phyloP scores from a whole-genome alignment of 2,888 invertebrate genomes.

The Amiota minor region DNA sequence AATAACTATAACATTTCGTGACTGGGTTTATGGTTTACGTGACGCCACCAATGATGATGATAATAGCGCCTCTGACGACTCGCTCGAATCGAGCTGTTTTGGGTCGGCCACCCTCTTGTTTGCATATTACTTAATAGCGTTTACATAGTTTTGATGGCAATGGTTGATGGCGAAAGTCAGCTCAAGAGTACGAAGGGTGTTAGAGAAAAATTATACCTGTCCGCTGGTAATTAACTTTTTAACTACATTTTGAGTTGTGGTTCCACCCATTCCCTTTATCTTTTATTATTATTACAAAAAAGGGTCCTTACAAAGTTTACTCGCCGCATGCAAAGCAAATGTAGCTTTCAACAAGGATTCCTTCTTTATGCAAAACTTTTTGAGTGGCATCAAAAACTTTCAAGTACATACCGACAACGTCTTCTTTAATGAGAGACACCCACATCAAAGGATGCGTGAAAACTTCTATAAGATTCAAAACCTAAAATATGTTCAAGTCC shows the following conservation, averaged over 20 bases:
- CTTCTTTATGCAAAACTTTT: no score
- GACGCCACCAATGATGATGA: slow-evolving; percentile 45
- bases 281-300: slow-evolving; percentile 12
- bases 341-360: slow-evolving; percentile 30
- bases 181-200: slow-evolving; percentile 55
- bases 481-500: no score
- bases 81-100: background rate
- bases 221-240: slow-evolving; percentile 66
- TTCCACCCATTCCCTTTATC: slow-evolving; percentile 11
- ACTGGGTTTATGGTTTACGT: slow-evolving; percentile 63
- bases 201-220: slow-evolving; percentile 60
- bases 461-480: no score
- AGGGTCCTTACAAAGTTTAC: slow-evolving; percentile 46
- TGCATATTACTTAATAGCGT: slow-evolving; percentile 66
- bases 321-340: slow-evolving; percentile 53
- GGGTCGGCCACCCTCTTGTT: slow-evolving; percentile 55
- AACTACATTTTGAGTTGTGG: slow-evolving; percentile 54
- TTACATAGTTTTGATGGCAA: slow-evolving; percentile 42
- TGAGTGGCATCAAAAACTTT: no score
- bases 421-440: background rate
- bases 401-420: no score
- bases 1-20: slow-evolving; percentile 53
- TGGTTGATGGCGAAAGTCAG: no score
- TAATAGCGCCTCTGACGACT: slow-evolving; percentile 6
- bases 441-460: slow-evolving; percentile 4